Percentiles rank a stretch among this genome's conserved stretches.
Evolutionary conservation across 2,797 vertebrate genomes (phyloP).

Genomic region (Pseudopleuronectes americanus): DNA sequence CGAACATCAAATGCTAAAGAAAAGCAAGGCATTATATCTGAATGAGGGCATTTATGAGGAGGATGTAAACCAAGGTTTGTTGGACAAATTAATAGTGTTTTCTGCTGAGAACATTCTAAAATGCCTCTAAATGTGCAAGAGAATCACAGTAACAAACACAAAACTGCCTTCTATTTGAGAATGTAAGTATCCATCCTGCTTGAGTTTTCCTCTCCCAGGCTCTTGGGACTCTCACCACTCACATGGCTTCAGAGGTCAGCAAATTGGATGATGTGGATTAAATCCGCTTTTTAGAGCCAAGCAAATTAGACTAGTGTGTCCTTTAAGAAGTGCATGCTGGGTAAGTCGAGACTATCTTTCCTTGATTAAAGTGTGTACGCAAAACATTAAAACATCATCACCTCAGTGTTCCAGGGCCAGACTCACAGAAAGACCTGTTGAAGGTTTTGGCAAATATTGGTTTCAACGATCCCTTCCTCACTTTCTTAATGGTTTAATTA

Average conservation of each 20-base stretch:
- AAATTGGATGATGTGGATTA: conserved; percentile 77
- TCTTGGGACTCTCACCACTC: conserved; percentile 41
- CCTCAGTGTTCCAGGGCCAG: not conserved
- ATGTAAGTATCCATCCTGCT: not conserved
- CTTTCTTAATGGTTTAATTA: not conserved
- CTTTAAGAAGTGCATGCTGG: conserved; percentile 23
- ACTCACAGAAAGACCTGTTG: not conserved
- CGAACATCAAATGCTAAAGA: not conserved
- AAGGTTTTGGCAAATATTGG: not conserved
- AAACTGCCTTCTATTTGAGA: not conserved
- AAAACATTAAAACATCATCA: conserved; percentile 38
- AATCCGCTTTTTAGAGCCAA: conserved; percentile 44
- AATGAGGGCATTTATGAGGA: no score
- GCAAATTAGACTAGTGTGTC: conserved; percentile 38
- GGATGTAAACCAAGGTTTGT: no score
- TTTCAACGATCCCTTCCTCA: not conserved
- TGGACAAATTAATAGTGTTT: no score
- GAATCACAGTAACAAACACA: no score
- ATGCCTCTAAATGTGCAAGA: no score
- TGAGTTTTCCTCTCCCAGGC: not conserved
- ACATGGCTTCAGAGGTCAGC: conserved; percentile 66
- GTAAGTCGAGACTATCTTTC: conserved; percentile 27
- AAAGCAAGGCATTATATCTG: no score
- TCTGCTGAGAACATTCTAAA: no score
- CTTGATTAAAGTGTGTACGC: conserved; percentile 40